A percentile compares a stretch with the other conserved stretches of the same genome.
Evolutionary conservation across 64 coral and sea anemone species (phyloP).

Genomic region (Anthopleura sola): DNA sequence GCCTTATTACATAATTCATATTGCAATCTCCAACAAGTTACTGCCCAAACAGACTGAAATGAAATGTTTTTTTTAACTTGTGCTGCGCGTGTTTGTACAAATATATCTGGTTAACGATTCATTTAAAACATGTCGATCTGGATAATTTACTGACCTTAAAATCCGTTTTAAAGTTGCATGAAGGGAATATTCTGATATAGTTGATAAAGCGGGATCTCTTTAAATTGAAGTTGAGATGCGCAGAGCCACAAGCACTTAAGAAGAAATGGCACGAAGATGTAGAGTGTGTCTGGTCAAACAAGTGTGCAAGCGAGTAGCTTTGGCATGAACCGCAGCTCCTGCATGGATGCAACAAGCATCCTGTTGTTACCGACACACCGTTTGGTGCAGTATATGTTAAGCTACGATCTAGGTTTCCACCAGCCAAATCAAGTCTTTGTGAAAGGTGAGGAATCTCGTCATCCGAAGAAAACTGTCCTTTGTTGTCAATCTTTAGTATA

Average conservation of each 20-base stretch:
- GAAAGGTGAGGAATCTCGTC: conserved; percentile 58
- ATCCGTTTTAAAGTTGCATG: conserved; percentile 38
- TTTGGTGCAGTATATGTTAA: conserved; percentile 57
- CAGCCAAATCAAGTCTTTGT: conserved; percentile 64
- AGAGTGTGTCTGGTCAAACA: conserved; percentile 69
- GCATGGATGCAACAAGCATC: conserved; percentile 15
- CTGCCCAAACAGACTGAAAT: too few species aligned
- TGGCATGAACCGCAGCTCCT: conserved; percentile 11
- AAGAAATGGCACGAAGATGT: conserved; percentile 55
- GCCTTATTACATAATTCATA: too few species aligned
- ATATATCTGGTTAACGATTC: not conserved
- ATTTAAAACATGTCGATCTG: not conserved
- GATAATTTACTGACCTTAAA: conserved; percentile 66
- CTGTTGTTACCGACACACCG: conserved; percentile 63
- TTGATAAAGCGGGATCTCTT: conserved; percentile 61
- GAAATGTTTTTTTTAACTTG: too few species aligned
- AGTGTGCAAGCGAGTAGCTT: conserved; percentile 44
- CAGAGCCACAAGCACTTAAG: conserved; percentile 53
- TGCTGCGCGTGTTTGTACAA: not conserved
- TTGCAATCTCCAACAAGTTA: too few species aligned
- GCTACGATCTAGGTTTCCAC: conserved; percentile 37
- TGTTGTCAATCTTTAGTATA: conserved; percentile 73
- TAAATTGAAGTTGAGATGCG: conserved; percentile 64
- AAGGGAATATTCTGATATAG: conserved; percentile 73
- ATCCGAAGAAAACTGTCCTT: conserved; percentile 44